These are phyloP conservation scores for Macropus fuliginosus DNA, from an alignment of 2,797 vertebrate genomes.

Conservation along the genomic window DNA sequence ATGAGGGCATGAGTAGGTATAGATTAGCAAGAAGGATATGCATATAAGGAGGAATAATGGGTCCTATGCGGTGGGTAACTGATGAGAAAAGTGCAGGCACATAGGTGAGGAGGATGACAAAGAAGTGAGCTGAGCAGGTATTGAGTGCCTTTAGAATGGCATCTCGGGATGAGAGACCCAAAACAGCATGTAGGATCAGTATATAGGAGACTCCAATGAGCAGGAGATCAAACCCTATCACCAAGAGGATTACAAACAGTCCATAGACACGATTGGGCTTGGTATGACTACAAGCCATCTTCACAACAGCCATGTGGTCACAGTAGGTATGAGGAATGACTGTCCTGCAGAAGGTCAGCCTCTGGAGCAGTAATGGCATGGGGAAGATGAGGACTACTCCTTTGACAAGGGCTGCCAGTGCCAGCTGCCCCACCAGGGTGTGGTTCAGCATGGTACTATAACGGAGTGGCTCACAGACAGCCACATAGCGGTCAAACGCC, in stretches of 20 bases:
- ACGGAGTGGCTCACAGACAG: conserved; percentile 69
- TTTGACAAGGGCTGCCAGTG: conserved; percentile 73
- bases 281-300: conserved; percentile 83
- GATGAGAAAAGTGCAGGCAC: conserved; percentile 70
- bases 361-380: conserved; percentile 78
- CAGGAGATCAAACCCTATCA: conserved; percentile 80
- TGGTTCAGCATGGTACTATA: conserved; percentile 66
- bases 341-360: conserved; percentile 74
- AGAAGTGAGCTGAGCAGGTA: conserved; percentile 88
- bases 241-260: conserved; percentile 80
- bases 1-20: conserved; percentile 75
- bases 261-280: conserved; percentile 81
- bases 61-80: conserved; percentile 62
- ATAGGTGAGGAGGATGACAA: conserved; percentile 79
- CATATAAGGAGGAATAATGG: conserved; percentile 25
- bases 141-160: conserved; percentile 81
- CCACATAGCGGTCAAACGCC: conserved; percentile 71
- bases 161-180: conserved; percentile 28
- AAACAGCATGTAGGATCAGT: conserved; percentile 78
- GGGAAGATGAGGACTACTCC: conserved; percentile 81
- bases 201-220: conserved; percentile 81
- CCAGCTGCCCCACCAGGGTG: conserved; percentile 53
- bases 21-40: conserved; percentile 71
- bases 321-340: conserved; percentile 85
- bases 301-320: conserved; percentile 85